Conservation (phyloP, 2,888 invertebrate genomes). For the Hylaea fasciaria region DNA sequence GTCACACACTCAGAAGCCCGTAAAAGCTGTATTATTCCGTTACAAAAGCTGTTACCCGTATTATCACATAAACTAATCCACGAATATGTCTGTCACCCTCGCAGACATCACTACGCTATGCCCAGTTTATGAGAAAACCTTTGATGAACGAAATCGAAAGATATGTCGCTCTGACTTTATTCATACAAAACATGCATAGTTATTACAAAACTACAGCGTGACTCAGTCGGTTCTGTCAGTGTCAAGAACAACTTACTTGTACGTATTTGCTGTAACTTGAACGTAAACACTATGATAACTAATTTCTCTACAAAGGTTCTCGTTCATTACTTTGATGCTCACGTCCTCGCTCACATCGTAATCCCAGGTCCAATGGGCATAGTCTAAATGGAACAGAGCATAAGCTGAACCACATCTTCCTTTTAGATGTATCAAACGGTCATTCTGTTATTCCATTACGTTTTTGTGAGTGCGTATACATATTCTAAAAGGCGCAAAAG, state of each 20-base stretch:
- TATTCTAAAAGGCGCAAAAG: slow-evolving; percentile 49
- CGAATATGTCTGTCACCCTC: slow-evolving; percentile 29
- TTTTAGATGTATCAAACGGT: slow-evolving; percentile 4
- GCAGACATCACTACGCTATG: slow-evolving; percentile 31
- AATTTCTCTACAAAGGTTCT: too few relatives aligned
- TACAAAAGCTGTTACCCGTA: slow-evolving; percentile 24
- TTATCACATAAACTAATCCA: slow-evolving; percentile 38
- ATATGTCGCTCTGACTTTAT: not conserved
- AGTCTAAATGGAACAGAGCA: too few relatives aligned
- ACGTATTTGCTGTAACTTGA: too few relatives aligned
- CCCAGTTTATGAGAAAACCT: slow-evolving; percentile 37
- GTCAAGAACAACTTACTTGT: too few relatives aligned
- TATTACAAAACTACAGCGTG: too few relatives aligned
- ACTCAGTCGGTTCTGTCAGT: too few relatives aligned
- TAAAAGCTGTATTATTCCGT: slow-evolving; percentile 23
- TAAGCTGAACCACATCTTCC: not conserved
- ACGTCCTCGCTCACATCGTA: too few relatives aligned
- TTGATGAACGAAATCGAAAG: slow-evolving; percentile 7
- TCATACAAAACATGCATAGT: too few relatives aligned
- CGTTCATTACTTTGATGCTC: too few relatives aligned
- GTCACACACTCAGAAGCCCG: slow-evolving; percentile 6
- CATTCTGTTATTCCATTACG: slow-evolving; percentile 58
- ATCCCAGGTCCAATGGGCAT: too few relatives aligned
- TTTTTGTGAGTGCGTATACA: slow-evolving; percentile 48
- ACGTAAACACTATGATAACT: too few relatives aligned